Evolutionary conservation across 1,140 invertebrate genomes (phyloP), one percentile per base, ranked within the genome.

Genomic region (Trachelipus rathkii): DNA sequence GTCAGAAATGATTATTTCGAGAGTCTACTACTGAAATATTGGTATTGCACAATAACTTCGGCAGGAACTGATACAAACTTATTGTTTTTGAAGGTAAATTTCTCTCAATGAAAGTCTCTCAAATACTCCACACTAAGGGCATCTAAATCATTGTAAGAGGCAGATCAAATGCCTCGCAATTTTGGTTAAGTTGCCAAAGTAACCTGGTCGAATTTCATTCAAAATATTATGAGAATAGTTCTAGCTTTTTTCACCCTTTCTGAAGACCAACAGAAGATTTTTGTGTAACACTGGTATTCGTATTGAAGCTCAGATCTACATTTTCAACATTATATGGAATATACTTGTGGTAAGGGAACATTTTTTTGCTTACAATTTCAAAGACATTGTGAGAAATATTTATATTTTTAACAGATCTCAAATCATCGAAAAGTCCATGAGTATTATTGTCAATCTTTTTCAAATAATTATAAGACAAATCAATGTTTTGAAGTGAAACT

Each of bases 371-470:
- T 5, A 97, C 87, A 82, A 92, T 93, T 44, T 92, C 91, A 73
- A 97, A 91, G 82, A 89, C 89, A 83, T 97, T 97, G 84, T 93
- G 88, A 79, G 92, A 95, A 21, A 95, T 84, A 85, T 95, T 91
- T 10, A 96, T 83, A 86, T 78, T 74, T 9, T 76, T 73, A 5
- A 82, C 75, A 24, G 77, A 82, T 0, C 95, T 85, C 80, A 93
- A 91, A 82, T 95, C 93, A 77, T 95, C 93, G 19, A 96, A 86
- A 0, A 96, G 84, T 0, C 93, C 91, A 82, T 95, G 87, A 0
- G 94, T 95, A 84, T 93, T 94, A 83, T 97, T 97, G 82, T 97
- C 94, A 69, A 96, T 85, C 74, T 90, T 91, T 76, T 92, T 88
- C 0, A 97, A 82, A 19, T 84, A 84, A 84, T 97, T 97, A 74